Percentiles rank a stretch among this genome's conserved stretches.
Conservation (phyloP, 1,140 invertebrate species). For the Drosophila pruinosa region DNA sequence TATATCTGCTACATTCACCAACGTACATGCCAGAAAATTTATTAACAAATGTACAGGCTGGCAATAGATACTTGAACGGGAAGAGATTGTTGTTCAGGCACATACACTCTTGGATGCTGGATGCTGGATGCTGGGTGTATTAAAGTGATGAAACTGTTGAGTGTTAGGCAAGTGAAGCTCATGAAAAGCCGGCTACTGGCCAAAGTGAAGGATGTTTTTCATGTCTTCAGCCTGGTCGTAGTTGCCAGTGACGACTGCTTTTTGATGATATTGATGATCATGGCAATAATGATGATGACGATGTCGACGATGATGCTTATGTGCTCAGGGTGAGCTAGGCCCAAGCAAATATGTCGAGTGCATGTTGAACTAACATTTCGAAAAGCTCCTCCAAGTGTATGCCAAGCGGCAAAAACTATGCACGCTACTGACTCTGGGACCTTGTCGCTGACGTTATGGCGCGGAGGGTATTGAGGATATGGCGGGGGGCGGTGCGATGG, state of each 20-base stretch:
- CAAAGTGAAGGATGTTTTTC: constrained; percentile 10
- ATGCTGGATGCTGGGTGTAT: constrained; percentile 22
- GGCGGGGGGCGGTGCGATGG: constrained; percentile 22
- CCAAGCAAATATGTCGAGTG: constrained; percentile 74
- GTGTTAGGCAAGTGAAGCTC: constrained; percentile 32
- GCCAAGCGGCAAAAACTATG: constrained; percentile 56
- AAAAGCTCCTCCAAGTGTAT: constrained; percentile 73
- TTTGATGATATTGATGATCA: not conserved
- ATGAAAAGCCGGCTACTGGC: constrained; percentile 10
- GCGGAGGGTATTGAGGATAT: not conserved
- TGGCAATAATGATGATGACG: constrained; percentile 6
- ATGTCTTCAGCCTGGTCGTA: constrained; percentile 1
- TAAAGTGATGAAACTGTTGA: constrained; percentile 73
- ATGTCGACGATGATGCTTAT: constrained; percentile 36
- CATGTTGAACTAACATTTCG: constrained; percentile 78
- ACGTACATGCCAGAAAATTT: constrained; percentile 15
- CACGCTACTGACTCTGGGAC: constrained; percentile 24
- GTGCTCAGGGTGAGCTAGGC: constrained; percentile 51
- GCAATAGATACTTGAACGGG: not conserved
- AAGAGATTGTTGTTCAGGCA: constrained; percentile 5
- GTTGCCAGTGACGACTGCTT: constrained; percentile 36
- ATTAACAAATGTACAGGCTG: constrained; percentile 29
- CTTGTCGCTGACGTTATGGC: not conserved
- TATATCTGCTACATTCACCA: constrained; percentile 4
- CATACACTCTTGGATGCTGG: not conserved